These are phyloP conservation scores for Lysandra bellargus DNA, from an alignment of 2,888 invertebrate genomes.

Conservation along the genomic window DNA sequence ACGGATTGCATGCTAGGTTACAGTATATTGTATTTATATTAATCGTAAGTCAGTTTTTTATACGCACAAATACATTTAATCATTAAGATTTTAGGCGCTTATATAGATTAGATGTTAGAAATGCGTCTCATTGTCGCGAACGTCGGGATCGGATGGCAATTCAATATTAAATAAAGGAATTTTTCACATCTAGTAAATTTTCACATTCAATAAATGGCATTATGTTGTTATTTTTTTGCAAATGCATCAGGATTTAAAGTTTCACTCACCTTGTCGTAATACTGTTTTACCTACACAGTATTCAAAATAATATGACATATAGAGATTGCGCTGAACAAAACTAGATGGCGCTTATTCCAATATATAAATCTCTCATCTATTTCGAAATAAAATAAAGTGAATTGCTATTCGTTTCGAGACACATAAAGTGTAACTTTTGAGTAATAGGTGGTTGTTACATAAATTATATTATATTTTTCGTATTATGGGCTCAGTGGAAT, in stretches of 20 bases:
- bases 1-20: conserved; percentile 62
- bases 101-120: conserved; percentile 30
- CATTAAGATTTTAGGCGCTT: conserved; percentile 27
- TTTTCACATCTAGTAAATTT: not conserved
- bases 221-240: not conserved
- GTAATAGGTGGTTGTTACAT: not conserved
- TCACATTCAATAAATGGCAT: not conserved
- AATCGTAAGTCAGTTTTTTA: conserved; percentile 36
- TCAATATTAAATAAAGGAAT: not conserved
- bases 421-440: not conserved
- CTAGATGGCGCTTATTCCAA: conserved; percentile 7
- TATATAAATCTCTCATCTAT: not conserved
- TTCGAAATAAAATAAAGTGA: not conserved
- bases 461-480: not conserved
- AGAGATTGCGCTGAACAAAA: not conserved
- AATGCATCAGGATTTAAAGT: too few relatives aligned
- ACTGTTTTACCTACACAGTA: not conserved
- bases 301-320: not conserved
- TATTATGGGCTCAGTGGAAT: conserved; percentile 26
- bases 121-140: not conserved
- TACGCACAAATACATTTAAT: conserved; percentile 42
- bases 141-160: conserved; percentile 17
- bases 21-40: conserved; percentile 45
- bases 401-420: conserved; percentile 12
- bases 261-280: not conserved